Percentiles rank a stretch among this genome's conserved stretches.
Evolutionary conservation across 1,140 invertebrate genomes (phyloP).

Genomic region (Papilio aristodemus): DNA sequence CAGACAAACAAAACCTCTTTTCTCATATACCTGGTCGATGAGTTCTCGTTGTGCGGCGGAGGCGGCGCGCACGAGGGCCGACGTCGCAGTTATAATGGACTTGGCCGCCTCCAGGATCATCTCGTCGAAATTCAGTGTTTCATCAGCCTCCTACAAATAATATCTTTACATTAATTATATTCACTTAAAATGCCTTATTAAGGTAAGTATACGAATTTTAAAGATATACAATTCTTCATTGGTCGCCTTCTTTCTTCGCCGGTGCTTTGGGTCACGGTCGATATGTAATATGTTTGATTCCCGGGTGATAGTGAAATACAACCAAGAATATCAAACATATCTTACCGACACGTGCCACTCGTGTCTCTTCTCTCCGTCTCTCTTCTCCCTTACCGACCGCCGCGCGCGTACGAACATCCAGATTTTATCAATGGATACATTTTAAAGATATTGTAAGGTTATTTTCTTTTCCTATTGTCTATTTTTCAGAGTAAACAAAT

Average conservation of each 20-base stretch:
- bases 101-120: slow-evolving; percentile 99
- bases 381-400: too few species aligned
- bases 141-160: slow-evolving; percentile 90
- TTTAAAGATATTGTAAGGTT: too few species aligned
- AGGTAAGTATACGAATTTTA: not conserved
- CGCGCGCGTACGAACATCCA: too few species aligned
- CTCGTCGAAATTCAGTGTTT: slow-evolving; percentile 98
- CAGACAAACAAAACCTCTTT: too few species aligned
- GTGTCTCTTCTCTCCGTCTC: slow-evolving; percentile 26
- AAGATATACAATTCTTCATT: not conserved
- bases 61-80: slow-evolving; percentile 97
- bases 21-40: slow-evolving; percentile 88
- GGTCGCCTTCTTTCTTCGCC: slow-evolving; percentile 35
- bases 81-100: slow-evolving; percentile 97
- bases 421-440: too few species aligned
- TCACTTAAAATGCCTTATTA: slow-evolving; percentile 11
- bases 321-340: slow-evolving; percentile 99
- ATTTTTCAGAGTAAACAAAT: too few species aligned
- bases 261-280: slow-evolving; percentile 65
- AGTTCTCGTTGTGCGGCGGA: slow-evolving; percentile 97
- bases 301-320: slow-evolving; percentile 94
- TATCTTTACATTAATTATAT: not conserved
- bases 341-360: slow-evolving; percentile 84
- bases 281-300: slow-evolving; percentile 99
- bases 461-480: too few species aligned